Conservation (phyloP, 2,113 vertebrate species). For the Fregetta grallaria region DNA sequence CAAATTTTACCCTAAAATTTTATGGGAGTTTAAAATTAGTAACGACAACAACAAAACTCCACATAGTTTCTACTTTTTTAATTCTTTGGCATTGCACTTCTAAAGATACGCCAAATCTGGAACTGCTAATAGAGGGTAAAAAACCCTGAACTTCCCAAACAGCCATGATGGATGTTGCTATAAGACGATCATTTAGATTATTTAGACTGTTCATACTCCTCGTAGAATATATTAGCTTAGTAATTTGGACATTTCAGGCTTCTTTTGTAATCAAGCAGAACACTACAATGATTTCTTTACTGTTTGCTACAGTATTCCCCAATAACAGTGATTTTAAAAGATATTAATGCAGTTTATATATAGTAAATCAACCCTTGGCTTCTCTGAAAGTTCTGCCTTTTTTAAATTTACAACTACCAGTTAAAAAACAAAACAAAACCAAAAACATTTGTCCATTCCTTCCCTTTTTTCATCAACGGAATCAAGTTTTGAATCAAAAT, state of each 20-base stretch:
- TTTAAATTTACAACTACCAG: not conserved
- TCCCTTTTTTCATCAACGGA: not conserved
- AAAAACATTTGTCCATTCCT: not conserved
- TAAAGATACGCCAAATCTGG: rapidly evolving
- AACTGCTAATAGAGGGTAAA: not conserved
- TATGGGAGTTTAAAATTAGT: not conserved
- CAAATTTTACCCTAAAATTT: not conserved
- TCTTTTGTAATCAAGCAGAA: not conserved
- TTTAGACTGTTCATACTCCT: not conserved
- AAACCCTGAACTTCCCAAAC: not conserved
- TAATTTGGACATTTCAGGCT: not conserved
- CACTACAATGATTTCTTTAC: not conserved
- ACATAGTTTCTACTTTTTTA: not conserved
- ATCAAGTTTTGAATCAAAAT: not conserved
- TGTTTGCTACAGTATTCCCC: not conserved
- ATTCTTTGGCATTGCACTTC: not conserved
- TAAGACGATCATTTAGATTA: rapidly evolving
- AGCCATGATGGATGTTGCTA: not conserved
- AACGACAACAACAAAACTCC: not conserved
- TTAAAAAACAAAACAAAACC: not conserved
- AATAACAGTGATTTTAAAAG: not conserved
- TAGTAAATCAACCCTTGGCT: not conserved
- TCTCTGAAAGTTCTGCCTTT: not conserved
- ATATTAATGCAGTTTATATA: not conserved
- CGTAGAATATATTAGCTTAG: not conserved